These are phyloP conservation scores for Sericinus montela DNA, from an alignment of 2,888 invertebrate species.

Conservation along the genomic window DNA sequence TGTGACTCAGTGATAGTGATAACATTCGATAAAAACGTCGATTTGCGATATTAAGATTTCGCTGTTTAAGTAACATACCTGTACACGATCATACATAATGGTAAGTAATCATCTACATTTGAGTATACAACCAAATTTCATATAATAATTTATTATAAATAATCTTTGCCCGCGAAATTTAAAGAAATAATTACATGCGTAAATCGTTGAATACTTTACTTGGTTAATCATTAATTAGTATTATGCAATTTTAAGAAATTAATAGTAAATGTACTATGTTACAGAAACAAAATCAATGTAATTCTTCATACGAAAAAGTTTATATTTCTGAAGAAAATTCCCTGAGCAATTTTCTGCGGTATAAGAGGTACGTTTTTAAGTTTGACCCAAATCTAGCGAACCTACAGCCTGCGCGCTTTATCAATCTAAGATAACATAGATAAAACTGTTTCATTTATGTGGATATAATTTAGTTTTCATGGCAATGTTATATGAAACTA, in stretches of 20 bases:
- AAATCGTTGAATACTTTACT: neutral
- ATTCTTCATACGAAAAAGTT: neutral
- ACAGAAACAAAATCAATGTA: conserved; percentile 1
- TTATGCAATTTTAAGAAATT: neutral
- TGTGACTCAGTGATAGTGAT: too few relatives aligned
- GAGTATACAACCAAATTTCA: too few relatives aligned
- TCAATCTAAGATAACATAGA: conserved; percentile 69
- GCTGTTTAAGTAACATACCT: too few relatives aligned
- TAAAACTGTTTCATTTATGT: conserved; percentile 60
- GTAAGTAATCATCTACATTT: too few relatives aligned
- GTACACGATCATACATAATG: too few relatives aligned
- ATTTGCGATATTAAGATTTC: too few relatives aligned
- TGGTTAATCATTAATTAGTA: neutral
- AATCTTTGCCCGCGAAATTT: too few relatives aligned
- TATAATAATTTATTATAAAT: too few relatives aligned
- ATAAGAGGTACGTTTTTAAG: conserved; percentile 37
- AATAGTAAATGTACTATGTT: neutral
- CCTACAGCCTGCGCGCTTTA: conserved; percentile 54
- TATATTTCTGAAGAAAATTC: neutral
- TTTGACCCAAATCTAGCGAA: conserved; percentile 66
- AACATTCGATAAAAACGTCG: too few relatives aligned
- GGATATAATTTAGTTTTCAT: conserved; percentile 31
- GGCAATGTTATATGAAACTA: conserved; percentile 13
- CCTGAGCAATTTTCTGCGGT: conserved; percentile 22
- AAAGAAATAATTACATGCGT: too few relatives aligned